phyloP scores from a whole-genome alignment of 2,113 vertebrate genomes.

The Malurus melanocephalus region DNA sequence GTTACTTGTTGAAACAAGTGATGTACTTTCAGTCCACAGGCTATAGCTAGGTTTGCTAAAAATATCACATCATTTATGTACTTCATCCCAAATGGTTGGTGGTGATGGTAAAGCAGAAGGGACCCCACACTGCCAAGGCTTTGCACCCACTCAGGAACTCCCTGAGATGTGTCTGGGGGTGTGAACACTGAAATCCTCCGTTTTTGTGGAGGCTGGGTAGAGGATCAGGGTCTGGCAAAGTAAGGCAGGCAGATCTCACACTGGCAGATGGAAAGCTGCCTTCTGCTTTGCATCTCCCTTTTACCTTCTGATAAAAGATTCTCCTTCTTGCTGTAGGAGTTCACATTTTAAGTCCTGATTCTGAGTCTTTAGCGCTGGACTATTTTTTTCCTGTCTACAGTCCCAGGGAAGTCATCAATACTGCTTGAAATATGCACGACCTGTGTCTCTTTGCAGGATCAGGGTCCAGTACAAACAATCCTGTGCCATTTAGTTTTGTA shows the following conservation, averaged over 20 bases:
- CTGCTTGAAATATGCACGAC: accelerated
- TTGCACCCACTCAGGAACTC: not conserved
- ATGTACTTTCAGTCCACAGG: not conserved
- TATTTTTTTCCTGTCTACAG: not conserved
- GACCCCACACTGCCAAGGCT: not conserved
- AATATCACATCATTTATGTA: not conserved
- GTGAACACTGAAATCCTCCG: not conserved
- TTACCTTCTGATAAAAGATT: not conserved
- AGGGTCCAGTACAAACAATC: not conserved
- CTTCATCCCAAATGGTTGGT: not conserved
- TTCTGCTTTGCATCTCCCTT: not conserved
- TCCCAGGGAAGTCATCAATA: not conserved
- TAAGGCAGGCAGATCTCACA: accelerated
- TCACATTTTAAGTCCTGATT: not conserved
- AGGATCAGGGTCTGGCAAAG: not conserved
- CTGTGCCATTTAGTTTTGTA: not conserved
- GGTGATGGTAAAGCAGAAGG: not conserved
- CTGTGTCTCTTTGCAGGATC: not conserved
- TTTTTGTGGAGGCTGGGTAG: not conserved
- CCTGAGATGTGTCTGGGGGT: not conserved
- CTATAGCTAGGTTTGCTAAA: not conserved
- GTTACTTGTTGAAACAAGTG: not conserved
- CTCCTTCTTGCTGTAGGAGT: not conserved
- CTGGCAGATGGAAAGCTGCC: not conserved
- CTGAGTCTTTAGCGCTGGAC: not conserved